Base-by-base conservation (phyloP, 92 coral and sea anemone genomes). In the Meandrina meandrites region DNA sequence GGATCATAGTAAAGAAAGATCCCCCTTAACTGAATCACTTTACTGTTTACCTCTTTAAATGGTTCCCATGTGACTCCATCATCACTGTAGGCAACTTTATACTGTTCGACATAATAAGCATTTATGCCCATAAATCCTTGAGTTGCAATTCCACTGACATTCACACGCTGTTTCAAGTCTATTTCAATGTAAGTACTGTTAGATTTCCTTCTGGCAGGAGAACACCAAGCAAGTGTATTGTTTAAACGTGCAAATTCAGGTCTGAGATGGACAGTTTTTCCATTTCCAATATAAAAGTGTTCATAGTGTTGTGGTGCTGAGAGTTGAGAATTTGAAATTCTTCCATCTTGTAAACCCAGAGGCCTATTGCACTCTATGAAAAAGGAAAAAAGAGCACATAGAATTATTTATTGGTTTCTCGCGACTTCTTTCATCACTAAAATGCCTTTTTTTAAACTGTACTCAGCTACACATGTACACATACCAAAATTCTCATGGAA, bases 191-290 rank as follows among this genome's bases (percentile, higher is more conserved):
- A 54, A 21, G 71, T 66, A 13, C 71, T 27, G 0, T 27, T 13
- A 66, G 32, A 36, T 10, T n/a, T 18, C 22, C 7, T 82, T 2
- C 45, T 42, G 31, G 35, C 27, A 1, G 80, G 50, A 9, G 88
- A 62, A 75, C 95, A 92, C 95, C 95, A 92, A 9, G 95, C 95
- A 13, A 50, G 30, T 0, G 35, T 4, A 70, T 80, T 31, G 66
- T 90, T 87, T 27, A 92, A 64, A 16, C 95, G 87, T 2, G 90
- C 88, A 84, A 75, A 79, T 58, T 84, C 67, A 0, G 95, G 85
- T 78, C 76, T 84, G 71, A 81, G 72, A 40, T 87, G 54, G 22
- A 37, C 62, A 0, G 68, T 56, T 5, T 40, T 84, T 16, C 87
- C 87, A 24, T 35, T 2, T 34, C 85, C 87, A 58, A 86, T 53